These are phyloP conservation scores for Lepidotrigona ventralis DNA, from an alignment of 1,140 invertebrate genomes.

Conservation along the genomic window DNA sequence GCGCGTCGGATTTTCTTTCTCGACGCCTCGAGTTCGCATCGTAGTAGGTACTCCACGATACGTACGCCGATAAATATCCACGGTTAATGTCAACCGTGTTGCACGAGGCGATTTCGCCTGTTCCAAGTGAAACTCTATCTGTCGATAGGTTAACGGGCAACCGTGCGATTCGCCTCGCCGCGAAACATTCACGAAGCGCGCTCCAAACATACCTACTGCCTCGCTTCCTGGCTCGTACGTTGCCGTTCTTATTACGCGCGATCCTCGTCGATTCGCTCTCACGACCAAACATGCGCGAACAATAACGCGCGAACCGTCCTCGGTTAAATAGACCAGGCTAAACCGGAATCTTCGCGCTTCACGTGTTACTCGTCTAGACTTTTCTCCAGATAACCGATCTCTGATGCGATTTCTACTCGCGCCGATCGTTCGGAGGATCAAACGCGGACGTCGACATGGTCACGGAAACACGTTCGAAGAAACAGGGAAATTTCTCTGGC, in stretches of 20 bases:
- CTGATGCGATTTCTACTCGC: neutral
- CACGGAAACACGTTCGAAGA: too few species aligned
- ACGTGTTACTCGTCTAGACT: neutral
- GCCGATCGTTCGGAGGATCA: neutral
- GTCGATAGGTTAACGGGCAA: conserved; percentile 62
- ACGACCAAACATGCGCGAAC: neutral
- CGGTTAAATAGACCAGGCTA: neutral
- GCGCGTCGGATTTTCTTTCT: conserved; percentile 37
- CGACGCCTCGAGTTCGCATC: neutral
- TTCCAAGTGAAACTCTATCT: conserved; percentile 62
- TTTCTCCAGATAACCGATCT: neutral
- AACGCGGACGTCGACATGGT: neutral
- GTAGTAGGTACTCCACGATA: neutral
- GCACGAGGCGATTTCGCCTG: conserved; percentile 19
- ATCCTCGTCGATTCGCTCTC: conserved; percentile 41
- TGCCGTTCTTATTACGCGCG: conserved; percentile 65
- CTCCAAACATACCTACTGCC: neutral
- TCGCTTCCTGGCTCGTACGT: conserved; percentile 62
- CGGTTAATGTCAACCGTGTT: conserved; percentile 48
- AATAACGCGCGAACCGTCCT: neutral
- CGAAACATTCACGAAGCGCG: neutral
- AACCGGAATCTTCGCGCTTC: neutral
- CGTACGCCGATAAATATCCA: conserved; percentile 50
- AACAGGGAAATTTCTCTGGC: neutral
- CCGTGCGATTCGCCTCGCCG: conserved; percentile 38